These are phyloP conservation scores for Semnornis frantzii DNA, from an alignment of 2,113 vertebrate species.

Conservation along the genomic window DNA sequence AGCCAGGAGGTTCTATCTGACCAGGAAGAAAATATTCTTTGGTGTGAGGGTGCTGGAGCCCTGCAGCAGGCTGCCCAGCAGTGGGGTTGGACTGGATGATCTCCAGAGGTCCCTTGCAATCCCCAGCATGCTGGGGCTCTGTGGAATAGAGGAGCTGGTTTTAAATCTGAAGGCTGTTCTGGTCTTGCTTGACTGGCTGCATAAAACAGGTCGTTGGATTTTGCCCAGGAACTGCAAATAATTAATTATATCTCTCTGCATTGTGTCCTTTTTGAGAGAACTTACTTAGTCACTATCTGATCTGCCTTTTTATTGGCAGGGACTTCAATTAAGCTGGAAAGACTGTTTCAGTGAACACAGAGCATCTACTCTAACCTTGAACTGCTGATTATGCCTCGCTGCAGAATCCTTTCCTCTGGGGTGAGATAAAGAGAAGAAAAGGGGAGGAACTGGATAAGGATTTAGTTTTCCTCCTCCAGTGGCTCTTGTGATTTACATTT, in stretches of 20 bases:
- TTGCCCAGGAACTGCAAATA: background rate
- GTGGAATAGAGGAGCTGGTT: background rate
- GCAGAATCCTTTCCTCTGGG: background rate
- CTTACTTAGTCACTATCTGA: background rate
- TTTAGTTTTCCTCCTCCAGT: background rate
- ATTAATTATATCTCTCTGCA: background rate
- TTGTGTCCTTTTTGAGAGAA: background rate
- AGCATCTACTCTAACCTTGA: conserved; percentile 19
- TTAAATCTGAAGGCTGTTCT: background rate
- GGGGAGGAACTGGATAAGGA: background rate
- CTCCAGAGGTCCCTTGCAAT: too few relatives aligned
- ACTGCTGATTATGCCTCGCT: background rate
- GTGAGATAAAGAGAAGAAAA: background rate
- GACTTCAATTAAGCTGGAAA: background rate
- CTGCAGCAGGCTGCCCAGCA: too few relatives aligned
- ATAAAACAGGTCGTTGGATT: background rate
- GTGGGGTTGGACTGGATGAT: too few relatives aligned
- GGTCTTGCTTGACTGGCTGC: background rate
- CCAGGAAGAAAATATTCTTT: too few relatives aligned
- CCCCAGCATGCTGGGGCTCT: too few relatives aligned
- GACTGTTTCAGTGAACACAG: background rate
- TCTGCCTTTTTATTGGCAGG: conserved; percentile 21
- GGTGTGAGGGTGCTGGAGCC: too few relatives aligned
- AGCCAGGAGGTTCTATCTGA: too few relatives aligned
- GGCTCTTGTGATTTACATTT: background rate